Conservation (phyloP, 1,140 invertebrate species). For the Phthorimaea operculella region DNA sequence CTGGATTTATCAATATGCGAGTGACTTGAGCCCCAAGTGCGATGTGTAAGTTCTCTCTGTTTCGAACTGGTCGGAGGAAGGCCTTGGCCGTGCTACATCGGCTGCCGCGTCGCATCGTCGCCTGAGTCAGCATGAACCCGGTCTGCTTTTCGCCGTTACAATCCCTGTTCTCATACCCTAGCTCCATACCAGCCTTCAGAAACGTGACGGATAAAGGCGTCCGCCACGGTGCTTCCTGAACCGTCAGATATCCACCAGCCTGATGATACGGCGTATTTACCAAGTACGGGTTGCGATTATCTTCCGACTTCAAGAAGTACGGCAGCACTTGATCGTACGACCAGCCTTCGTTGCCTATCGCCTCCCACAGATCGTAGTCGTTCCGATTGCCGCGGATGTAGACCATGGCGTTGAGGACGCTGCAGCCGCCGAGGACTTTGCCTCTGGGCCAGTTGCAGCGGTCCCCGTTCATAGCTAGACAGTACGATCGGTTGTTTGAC, state of each 20-base stretch:
- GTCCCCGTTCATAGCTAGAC: slow-evolving; percentile 84
- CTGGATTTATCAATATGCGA: slow-evolving; percentile 75
- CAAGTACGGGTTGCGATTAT: slow-evolving; percentile 85
- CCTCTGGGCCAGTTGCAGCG: slow-evolving; percentile 90
- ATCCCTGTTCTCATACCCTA: slow-evolving; percentile 84
- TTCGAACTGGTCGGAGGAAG: slow-evolving; percentile 83
- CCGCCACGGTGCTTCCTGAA: slow-evolving; percentile 85
- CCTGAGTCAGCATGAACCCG: slow-evolving; percentile 87
- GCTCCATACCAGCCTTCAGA: slow-evolving; percentile 80
- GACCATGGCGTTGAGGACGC: slow-evolving; percentile 95
- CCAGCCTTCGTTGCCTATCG: slow-evolving; percentile 90
- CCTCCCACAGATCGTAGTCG: slow-evolving; percentile 94
- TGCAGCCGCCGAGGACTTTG: slow-evolving; percentile 92
- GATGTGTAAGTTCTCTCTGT: slow-evolving; percentile 84
- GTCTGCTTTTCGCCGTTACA: slow-evolving; percentile 86
- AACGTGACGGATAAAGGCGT: slow-evolving; percentile 84
- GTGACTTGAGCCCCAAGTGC: slow-evolving; percentile 82
- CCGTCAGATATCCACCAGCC: slow-evolving; percentile 83
- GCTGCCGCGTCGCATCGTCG: slow-evolving; percentile 84
- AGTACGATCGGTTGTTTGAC: slow-evolving; percentile 78
- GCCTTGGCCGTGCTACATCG: slow-evolving; percentile 91
- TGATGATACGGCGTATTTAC: slow-evolving; percentile 79
- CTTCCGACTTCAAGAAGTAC: slow-evolving; percentile 91
- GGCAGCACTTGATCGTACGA: slow-evolving; percentile 87
- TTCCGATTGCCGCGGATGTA: slow-evolving; percentile 91